Percentiles rank a stretch among this genome's conserved stretches.
Conservation (phyloP, 1,140 invertebrate species). For the Drosophila tropicalis region DNA sequence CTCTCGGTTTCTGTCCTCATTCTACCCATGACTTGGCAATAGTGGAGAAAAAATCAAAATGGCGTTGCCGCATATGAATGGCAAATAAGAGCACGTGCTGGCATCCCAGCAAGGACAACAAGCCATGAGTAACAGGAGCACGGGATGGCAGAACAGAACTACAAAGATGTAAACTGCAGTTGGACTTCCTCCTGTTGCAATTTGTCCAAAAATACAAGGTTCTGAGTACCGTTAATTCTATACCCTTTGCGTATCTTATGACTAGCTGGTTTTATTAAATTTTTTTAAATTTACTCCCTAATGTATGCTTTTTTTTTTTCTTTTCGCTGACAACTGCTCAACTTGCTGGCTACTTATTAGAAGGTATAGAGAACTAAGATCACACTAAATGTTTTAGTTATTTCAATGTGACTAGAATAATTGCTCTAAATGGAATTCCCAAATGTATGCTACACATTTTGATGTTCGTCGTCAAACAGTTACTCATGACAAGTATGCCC, state of each 20-base stretch:
- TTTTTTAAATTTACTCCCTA: too few species aligned
- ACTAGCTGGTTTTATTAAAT: too few species aligned
- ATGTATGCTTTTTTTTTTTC: too few species aligned
- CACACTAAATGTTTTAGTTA: too few species aligned
- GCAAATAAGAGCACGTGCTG: constrained; percentile 44
- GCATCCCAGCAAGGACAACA: constrained; percentile 13
- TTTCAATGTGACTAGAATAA: too few species aligned
- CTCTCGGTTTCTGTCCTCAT: too few species aligned
- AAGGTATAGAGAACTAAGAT: too few species aligned
- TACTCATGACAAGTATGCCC: not conserved
- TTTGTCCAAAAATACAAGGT: not conserved
- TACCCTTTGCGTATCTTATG: not conserved
- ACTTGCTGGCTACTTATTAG: too few species aligned
- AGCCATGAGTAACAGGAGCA: constrained; percentile 2
- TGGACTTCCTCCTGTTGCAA: constrained; percentile 30
- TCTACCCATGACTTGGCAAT: constrained; percentile 31
- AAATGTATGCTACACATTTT: too few species aligned
- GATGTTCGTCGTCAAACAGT: not conserved
- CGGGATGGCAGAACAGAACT: not conserved
- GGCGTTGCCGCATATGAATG: constrained; percentile 52
- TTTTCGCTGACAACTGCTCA: too few species aligned
- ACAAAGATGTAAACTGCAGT: constrained; percentile 12
- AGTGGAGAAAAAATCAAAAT: constrained; percentile 53
- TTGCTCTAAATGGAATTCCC: too few species aligned
- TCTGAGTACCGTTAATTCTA: not conserved